Conservation (phyloP, 2,888 invertebrate species). For the Tetanocera ferruginea region DNA sequence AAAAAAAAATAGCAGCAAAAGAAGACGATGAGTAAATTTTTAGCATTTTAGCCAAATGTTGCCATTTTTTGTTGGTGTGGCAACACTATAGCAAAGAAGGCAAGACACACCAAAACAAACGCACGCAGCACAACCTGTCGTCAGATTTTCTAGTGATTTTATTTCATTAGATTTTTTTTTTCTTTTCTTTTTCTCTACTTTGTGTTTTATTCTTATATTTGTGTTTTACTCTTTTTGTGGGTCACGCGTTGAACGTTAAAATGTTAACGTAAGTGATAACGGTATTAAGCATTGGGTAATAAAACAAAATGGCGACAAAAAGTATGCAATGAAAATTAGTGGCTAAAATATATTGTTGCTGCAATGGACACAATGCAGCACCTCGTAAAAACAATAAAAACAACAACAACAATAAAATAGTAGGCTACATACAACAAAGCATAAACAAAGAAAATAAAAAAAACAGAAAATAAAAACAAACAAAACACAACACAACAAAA, state of each 20-base stretch:
- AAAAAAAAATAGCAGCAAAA: neutral
- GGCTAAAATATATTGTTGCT: neutral
- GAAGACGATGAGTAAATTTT: neutral
- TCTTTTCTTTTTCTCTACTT: neutral
- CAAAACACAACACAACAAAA: neutral
- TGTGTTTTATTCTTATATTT: neutral
- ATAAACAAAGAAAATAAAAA: neutral
- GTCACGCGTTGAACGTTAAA: slow-evolving; percentile 19
- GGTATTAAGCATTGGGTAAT: slow-evolving; percentile 17
- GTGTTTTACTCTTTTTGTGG: neutral
- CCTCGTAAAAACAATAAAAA: slow-evolving; percentile 20
- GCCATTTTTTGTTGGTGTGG: neutral
- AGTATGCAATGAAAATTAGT: slow-evolving; percentile 1
- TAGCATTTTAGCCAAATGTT: neutral
- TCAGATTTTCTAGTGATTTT: neutral
- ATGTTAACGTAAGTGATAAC: slow-evolving; percentile 27
- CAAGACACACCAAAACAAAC: slow-evolving; percentile 39
- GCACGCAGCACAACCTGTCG: slow-evolving; percentile 25
- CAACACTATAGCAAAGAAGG: too few relatives aligned
- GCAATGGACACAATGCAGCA: slow-evolving; percentile 4
- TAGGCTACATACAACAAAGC: neutral
- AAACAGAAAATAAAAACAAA: neutral
- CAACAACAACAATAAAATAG: neutral
- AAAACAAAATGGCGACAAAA: slow-evolving; percentile 25
- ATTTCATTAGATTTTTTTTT: slow-evolving; percentile 13